Evolutionary conservation across 2,888 invertebrate species (phyloP).

Genomic region (Drosophila putrida): DNA sequence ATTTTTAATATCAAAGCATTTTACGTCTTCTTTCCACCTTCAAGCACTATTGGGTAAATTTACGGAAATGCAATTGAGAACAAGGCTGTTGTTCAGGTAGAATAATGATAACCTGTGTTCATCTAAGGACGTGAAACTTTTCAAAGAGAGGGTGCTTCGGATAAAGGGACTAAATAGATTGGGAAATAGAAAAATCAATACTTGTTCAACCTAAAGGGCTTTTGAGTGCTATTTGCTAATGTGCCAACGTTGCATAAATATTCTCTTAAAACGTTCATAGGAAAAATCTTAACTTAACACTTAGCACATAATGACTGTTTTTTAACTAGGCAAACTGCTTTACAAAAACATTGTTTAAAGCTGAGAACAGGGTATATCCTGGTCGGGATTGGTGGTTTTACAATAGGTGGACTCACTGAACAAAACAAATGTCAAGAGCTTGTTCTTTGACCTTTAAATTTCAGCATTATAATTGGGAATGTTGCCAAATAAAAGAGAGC

Average conservation of each 20-base stretch:
- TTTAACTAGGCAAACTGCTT: not conserved
- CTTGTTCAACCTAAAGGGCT: slow-evolving; percentile 31
- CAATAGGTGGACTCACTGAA: not conserved
- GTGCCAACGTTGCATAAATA: slow-evolving; percentile 6
- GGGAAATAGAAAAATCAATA: slow-evolving; percentile 39
- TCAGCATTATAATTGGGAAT: not conserved
- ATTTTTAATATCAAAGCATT: not conserved
- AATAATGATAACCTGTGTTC: slow-evolving; percentile 10
- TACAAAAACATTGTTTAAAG: not conserved
- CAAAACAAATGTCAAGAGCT: not conserved
- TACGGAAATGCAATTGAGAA: slow-evolving; percentile 18
- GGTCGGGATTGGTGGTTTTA: not conserved
- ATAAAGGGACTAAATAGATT: slow-evolving; percentile 25
- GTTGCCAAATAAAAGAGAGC: slow-evolving; percentile 10
- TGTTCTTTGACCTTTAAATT: not conserved
- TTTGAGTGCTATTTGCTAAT: slow-evolving; percentile 16
- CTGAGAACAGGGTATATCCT: slow-evolving; percentile 1
- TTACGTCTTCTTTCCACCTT: not conserved
- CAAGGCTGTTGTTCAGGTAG: slow-evolving; percentile 17
- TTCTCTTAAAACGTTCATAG: not conserved
- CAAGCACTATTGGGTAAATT: slow-evolving; percentile 3
- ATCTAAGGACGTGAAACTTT: slow-evolving; percentile 5
- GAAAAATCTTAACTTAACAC: not conserved
- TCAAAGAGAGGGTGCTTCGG: slow-evolving; percentile 1
- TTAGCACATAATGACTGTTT: not conserved